Evolutionary conservation across 2,888 invertebrate genomes (phyloP).

Genomic region (Cerceris ruficornis): DNA sequence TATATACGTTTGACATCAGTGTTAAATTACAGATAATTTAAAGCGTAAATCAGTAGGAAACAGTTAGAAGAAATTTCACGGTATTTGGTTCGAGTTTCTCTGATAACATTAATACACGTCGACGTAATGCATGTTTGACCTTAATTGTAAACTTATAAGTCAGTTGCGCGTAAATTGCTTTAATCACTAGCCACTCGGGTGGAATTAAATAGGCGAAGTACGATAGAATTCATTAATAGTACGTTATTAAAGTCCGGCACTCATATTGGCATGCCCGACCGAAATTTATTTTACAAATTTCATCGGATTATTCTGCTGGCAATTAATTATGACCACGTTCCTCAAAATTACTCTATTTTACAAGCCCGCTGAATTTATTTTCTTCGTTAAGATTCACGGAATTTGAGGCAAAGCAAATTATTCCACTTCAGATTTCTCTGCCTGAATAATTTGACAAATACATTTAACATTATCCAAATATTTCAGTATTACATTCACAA

Average conservation of each 20-base stretch:
- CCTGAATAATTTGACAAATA: too few relatives aligned
- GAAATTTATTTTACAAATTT: constrained; percentile 9
- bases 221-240: constrained; percentile 11
- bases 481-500: too few relatives aligned
- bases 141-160: constrained; percentile 10
- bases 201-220: not conserved
- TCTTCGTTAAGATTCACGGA: not conserved
- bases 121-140: not conserved
- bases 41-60: too few relatives aligned
- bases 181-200: not conserved
- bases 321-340: not conserved
- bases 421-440: too few relatives aligned
- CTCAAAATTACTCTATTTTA: not conserved
- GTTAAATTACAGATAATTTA: too few relatives aligned
- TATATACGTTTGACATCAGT: too few relatives aligned
- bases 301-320: not conserved
- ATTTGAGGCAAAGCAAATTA: too few relatives aligned
- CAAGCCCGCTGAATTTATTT: too few relatives aligned
- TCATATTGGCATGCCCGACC: not conserved
- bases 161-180: not conserved
- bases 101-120: constrained; percentile 21
- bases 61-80: not conserved
- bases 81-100: not conserved
- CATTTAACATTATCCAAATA: too few relatives aligned
- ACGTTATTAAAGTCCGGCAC: not conserved